Conservation (phyloP, 1,140 invertebrate species). For the Pinna nobilis region DNA sequence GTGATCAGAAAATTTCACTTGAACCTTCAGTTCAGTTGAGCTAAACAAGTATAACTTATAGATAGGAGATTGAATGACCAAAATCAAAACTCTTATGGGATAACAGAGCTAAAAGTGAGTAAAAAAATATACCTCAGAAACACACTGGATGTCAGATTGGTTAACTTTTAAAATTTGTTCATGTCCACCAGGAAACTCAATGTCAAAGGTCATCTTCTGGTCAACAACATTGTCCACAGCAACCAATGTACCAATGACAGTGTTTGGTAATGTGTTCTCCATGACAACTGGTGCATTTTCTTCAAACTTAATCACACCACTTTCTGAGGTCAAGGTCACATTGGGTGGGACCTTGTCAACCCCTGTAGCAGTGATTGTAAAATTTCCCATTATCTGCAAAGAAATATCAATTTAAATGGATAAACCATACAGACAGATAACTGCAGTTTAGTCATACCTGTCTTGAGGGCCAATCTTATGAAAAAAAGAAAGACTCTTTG, state of each 20-base stretch:
- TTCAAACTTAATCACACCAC: slow-evolving; percentile 2
- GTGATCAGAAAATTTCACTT: no score
- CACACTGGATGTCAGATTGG: not conserved
- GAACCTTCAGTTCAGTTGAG: no score
- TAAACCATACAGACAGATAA: no score
- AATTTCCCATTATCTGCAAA: slow-evolving; percentile 40
- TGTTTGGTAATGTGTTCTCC: slow-evolving; percentile 37
- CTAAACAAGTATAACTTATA: no score
- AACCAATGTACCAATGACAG: slow-evolving; percentile 46
- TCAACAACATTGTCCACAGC: slow-evolving; percentile 23
- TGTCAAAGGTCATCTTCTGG: slow-evolving; percentile 20
- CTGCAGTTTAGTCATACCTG: no score
- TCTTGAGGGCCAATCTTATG: no score
- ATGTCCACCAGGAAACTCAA: not conserved
- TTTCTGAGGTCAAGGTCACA: slow-evolving; percentile 38
- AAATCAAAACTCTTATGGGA: no score
- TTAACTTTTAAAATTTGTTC: not conserved
- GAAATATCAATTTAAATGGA: no score
- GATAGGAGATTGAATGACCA: no score
- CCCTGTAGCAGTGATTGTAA: slow-evolving; percentile 44
- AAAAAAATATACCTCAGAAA: not conserved
- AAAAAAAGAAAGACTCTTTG: no score
- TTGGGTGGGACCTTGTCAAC: slow-evolving; percentile 37
- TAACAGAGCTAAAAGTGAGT: no score
- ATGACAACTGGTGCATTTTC: slow-evolving; percentile 42